Base-by-base conservation (phyloP, 1,140 invertebrate species). In the Zaprionus africanus region DNA sequence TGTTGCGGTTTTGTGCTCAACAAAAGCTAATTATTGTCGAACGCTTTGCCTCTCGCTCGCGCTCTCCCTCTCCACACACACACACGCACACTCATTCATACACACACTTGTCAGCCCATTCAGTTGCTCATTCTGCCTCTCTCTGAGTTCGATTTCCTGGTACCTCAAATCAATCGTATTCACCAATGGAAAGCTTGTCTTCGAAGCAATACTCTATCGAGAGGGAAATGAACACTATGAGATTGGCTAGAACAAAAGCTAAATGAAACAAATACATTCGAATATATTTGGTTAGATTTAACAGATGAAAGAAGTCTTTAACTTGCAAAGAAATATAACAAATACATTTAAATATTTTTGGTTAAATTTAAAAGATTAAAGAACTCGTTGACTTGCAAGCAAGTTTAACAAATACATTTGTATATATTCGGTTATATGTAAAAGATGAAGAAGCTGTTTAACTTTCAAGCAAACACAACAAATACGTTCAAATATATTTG, bases 21-120 rank as follows among this genome's bases (percentile, higher is more conserved):
- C 75, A 73, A 67, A 73, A 73, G 75, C 69, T 77, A 77, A 77
- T 77, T 77, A 72, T 72, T 76, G 69, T 72, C 56, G 56, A 22
- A 31, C 34, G 24, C 56, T 49, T 38, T 54, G 15, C n/a, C 66
- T 51, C 54, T 57, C 38, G 28, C 66, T 12, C 22, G 58, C 58
- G 5, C 60, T 36, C 24, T 54, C 43, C 34, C 22, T 17, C 31
- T 34, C 13, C 56, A 34, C 58, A 34, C 58, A 13, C 58, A 41
- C 11, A 13, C 53, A 26, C 24, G 22, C 22, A 9, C 26, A 56
- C 53, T 24, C 53, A 28, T 17, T 34, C 31, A 58, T 11, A 22
- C 13, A 34, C 6, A 34, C 15, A 36, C 46, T 51, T 24, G 46
- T 51, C 46, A 24, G 46, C 46, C 22, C 41, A 46, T 41, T 49